A percentile compares a stretch with the other conserved stretches of the same genome.
Conservation (phyloP, 2,113 vertebrate species). For the Lontra canadensis region DNA sequence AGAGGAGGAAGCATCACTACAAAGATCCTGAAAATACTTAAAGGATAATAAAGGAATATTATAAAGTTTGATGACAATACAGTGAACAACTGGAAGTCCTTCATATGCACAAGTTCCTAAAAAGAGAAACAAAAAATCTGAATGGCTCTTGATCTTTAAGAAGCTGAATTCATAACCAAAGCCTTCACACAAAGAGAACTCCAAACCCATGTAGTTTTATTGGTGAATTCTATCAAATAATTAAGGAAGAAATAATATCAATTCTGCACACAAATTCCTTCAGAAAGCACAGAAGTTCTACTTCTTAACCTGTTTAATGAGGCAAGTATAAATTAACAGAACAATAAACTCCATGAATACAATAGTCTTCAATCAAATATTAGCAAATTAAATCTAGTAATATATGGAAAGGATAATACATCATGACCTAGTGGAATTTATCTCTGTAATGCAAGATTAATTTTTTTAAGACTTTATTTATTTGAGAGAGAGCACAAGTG, state of each 20-base stretch:
- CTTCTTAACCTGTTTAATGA: neutral
- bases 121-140: neutral
- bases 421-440: neutral
- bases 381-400: neutral
- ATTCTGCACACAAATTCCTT: neutral
- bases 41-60: neutral
- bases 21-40: neutral
- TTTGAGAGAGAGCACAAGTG: too few relatives aligned
- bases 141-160: neutral
- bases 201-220: neutral
- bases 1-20: neutral
- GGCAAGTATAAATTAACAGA: neutral
- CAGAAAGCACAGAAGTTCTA: neutral
- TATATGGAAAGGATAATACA: neutral
- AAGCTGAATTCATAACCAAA: neutral
- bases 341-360: neutral
- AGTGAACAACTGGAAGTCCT: neutral
- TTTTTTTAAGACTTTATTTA: neutral
- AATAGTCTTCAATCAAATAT: neutral
- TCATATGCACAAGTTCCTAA: neutral
- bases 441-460: neutral
- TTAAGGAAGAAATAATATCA: neutral
- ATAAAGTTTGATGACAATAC: neutral
- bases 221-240: neutral
- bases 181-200: neutral